Evolutionary conservation across 2,113 vertebrate genomes (phyloP), one percentile per base, ranked within the genome.

Genomic region (Anolis sagrei): DNA sequence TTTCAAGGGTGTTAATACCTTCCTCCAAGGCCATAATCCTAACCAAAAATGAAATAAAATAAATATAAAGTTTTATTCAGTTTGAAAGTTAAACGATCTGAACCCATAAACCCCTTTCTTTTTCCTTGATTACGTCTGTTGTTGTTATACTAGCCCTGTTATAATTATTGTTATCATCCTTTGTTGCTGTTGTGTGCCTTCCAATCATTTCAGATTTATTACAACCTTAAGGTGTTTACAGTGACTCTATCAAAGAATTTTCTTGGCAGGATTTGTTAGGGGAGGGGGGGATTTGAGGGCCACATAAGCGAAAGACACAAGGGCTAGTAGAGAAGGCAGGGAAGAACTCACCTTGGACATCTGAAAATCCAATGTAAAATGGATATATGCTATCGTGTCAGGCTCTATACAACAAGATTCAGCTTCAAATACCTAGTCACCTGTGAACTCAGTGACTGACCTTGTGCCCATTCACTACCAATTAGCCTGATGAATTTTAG

Each of bases 11-110:
- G 9, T 2, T 48, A 62, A 66, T 87, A 32, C 0, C 0, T 85
- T 90, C 0, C 0, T 85, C 89, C 48, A 78, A 39, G 66, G 8
- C 3, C 25, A 34, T 66, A 49, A 8, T 2, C 1, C 5, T 2
- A n/a, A 18, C 61, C n/a, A 10, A 23, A 84, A 13, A 74, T 44
- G 39, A 44, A 44, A 44, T 44, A 44, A 44, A 44, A 44, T 44
- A 79, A 18, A 61, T 61, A n/a, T 4, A 27, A 79, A 21, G 69
- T 62, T 69, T 36, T 4, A 27, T 79, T 87, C 39, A 4, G 21
- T 68, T 77, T 70, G 79, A 77, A 88, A 32, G 5, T 81, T 74
- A 75, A 74, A 21, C 49, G 2, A 32, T 88, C 70, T 9, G 36
- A 6, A 36, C 39, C 82, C 86, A 5, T 25, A 66, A 84, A 80